phyloP scores from a whole-genome alignment of 1,140 invertebrate species.

The Limonius californicus region DNA sequence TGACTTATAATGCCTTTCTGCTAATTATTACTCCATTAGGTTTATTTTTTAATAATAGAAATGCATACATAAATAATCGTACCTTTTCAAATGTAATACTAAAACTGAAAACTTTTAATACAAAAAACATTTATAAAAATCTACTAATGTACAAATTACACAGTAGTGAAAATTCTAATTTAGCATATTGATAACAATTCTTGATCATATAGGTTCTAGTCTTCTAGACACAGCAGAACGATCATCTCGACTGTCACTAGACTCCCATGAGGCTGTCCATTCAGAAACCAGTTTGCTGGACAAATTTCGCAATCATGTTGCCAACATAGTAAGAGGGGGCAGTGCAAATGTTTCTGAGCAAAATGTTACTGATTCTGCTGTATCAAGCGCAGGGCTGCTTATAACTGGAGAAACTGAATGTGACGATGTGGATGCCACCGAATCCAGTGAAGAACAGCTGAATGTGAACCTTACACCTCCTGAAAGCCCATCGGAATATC shows the following conservation, averaged over 20 bases:
- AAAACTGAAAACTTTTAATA: no score
- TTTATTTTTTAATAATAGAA: no score
- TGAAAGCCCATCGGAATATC: constrained; percentile 53
- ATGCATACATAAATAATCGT: no score
- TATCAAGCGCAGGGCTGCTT: constrained; percentile 24
- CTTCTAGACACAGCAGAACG: constrained; percentile 51
- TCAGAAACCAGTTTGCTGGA: constrained; percentile 57
- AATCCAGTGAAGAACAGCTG: constrained; percentile 26
- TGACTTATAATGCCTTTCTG: no score
- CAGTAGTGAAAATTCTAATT: no score
- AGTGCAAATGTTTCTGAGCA: constrained; percentile 36
- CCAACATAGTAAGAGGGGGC: constrained; percentile 58
- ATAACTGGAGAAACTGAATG: constrained; percentile 1
- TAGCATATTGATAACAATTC: no score
- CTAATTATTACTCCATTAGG: no score
- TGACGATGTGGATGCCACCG: constrained; percentile 20
- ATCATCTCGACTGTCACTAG: constrained; percentile 51
- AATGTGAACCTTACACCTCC: constrained; percentile 44
- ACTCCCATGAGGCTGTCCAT: constrained; percentile 49
- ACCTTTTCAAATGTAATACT: no score
- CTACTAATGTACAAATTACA: no score
- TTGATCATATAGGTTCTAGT: constrained; percentile 43
- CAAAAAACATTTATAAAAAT: no score
- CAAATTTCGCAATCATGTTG: constrained; percentile 55
- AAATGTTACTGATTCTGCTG: constrained; percentile 23